Base-by-base conservation (phyloP, 2,113 vertebrate genomes). In the Trogon surrucura region DNA sequence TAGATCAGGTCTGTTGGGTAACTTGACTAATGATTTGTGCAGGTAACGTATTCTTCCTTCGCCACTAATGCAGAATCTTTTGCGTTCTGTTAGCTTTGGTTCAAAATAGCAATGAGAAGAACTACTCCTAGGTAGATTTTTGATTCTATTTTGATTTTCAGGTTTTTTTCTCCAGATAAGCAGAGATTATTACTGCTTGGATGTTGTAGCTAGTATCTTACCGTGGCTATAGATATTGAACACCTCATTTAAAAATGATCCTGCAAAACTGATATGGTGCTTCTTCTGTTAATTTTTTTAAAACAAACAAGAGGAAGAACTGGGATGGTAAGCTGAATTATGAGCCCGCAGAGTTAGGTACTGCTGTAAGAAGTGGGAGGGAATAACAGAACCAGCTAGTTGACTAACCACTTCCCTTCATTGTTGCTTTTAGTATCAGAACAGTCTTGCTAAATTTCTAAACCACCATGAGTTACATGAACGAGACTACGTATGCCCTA, bases 321-420 rank as follows among this genome's bases (percentile, higher is more conserved):
- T 83, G 32, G 72, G 54, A 72, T 94, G 67, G 34, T 93, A 85
- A 93, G 74, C 79, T 91, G 94, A 96, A 83, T 96, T 94, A 80
- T 51, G 45, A 71, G 20, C 66, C 91, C 72, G 73, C 30, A 80
- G 85, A 79, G 91, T 92, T 92, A 91, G 89, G 91, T 96, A 95
- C 79, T 94, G 85, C 91, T 97, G 27, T 97, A 91, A 97, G 92
- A 95, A 97, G 95, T 97, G 97, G 97, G 97, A 97, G 96, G 97
- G 97, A 97, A 93, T 95, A 97, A 96, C 96, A 98, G 94, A 98
- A 97, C 94, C 93, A 97, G 95, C 88, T 95, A 97, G 96, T 97
- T 97, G 97, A 98, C 96, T 98, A 98, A 98, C 98, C 97, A 98
- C 98, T 98, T 98, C 98, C 98, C 97, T 97, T 98, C 95, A 96